These are phyloP conservation scores for Seladonia tumulorum DNA, from an alignment of 2,888 invertebrate genomes.

Conservation along the genomic window DNA sequence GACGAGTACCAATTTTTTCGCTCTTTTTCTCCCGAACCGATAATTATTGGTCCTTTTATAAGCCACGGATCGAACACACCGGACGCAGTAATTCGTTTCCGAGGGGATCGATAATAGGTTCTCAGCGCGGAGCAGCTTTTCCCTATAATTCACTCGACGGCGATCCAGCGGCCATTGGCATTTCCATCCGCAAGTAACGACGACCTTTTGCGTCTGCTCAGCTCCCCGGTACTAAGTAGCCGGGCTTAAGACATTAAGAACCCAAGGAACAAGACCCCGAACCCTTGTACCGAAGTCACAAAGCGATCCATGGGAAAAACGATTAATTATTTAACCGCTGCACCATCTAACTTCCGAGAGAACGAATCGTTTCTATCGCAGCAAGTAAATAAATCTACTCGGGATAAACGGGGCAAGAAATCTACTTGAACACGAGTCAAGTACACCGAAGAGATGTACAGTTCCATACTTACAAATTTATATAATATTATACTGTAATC, in stretches of 20 bases:
- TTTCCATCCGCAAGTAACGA: slow-evolving; percentile 25
- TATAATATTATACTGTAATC: too few relatives aligned
- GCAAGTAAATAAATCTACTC: not conserved
- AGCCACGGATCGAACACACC: slow-evolving; percentile 30
- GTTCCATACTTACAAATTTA: too few relatives aligned
- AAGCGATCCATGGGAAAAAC: not conserved
- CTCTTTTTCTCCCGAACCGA: slow-evolving; percentile 3
- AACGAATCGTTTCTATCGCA: not conserved
- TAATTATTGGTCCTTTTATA: slow-evolving; percentile 36
- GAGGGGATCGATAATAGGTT: slow-evolving; percentile 46
- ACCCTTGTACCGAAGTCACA: slow-evolving; percentile 6
- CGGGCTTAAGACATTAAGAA: not conserved
- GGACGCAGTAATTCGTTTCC: slow-evolving; percentile 40
- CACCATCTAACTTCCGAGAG: not conserved
- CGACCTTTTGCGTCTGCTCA: slow-evolving; percentile 24
- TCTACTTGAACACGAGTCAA: not conserved
- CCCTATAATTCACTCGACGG: slow-evolving; percentile 35
- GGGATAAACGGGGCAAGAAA: not conserved
- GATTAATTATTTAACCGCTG: slow-evolving; percentile 6
- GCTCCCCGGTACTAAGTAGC: not conserved
- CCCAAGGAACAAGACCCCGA: not conserved
- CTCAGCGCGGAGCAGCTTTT: slow-evolving; percentile 23
- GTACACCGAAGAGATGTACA: not conserved
- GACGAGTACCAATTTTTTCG: slow-evolving; percentile 25
- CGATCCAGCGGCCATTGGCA: slow-evolving; percentile 41